A percentile compares a stretch with the other conserved stretches of the same genome.
Evolutionary conservation across 2,888 invertebrate genomes (phyloP).

Genomic region (Troides helena): DNA sequence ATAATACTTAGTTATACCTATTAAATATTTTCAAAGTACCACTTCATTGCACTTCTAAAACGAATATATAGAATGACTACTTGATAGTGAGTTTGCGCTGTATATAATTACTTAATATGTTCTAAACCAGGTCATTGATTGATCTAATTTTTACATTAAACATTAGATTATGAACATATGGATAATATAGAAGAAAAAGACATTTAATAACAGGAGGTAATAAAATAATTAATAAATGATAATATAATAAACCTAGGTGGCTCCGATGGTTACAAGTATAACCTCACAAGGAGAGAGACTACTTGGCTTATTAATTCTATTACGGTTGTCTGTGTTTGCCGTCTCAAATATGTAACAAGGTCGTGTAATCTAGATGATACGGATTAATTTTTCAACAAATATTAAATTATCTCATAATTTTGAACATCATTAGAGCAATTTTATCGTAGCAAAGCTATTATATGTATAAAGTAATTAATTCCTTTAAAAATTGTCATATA

Average conservation of each 20-base stretch:
- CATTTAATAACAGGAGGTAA: background rate
- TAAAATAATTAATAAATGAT: background rate
- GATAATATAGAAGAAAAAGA: background rate
- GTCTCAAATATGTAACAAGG: conserved; percentile 11
- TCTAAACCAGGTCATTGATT: background rate
- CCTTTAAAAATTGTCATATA: too few relatives aligned
- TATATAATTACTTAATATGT: background rate
- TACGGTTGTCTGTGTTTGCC: conserved; percentile 19
- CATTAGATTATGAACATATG: background rate
- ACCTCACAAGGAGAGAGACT: conserved; percentile 11
- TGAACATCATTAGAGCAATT: background rate
- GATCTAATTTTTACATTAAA: background rate
- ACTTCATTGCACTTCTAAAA: background rate
- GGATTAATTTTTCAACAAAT: conserved; percentile 3
- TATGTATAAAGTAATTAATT: background rate
- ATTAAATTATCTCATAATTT: background rate
- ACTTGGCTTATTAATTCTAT: conserved; percentile 24
- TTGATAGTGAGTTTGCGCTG: background rate
- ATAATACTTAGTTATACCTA: background rate
- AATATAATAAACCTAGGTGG: too few relatives aligned
- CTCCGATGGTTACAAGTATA: background rate
- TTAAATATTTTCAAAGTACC: background rate
- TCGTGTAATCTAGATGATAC: conserved; percentile 16
- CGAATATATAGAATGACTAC: conserved; percentile 8
- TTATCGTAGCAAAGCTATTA: background rate